Evolutionary conservation across 2,888 invertebrate genomes (phyloP).

Genomic region (Agrenia bidenticulata): DNA sequence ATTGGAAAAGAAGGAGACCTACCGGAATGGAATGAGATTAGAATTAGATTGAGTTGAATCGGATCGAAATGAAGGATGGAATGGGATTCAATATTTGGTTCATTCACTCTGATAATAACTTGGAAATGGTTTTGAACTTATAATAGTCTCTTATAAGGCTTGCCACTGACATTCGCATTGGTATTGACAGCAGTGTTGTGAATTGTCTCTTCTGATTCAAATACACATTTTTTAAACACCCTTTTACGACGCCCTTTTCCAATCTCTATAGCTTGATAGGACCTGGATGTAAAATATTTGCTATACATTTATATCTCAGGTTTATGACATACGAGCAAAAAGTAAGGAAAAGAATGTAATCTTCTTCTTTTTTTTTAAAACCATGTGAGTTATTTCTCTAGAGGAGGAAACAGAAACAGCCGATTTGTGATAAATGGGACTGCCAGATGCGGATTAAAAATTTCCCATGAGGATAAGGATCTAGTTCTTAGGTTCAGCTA

Average conservation of each 20-base stretch:
- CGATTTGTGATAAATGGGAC: conserved; percentile 25
- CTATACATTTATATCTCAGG: no score
- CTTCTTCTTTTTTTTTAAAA: neutral
- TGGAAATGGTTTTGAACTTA: conserved; percentile 4
- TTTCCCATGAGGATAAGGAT: conserved; percentile 41
- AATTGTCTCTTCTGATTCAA: no score
- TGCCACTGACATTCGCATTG: no score
- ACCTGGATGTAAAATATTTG: no score
- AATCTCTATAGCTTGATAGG: no score
- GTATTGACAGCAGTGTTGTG: no score
- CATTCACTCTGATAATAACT: conserved; percentile 10
- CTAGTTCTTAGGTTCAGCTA: no score
- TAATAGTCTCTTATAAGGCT: no score
- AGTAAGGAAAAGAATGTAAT: neutral
- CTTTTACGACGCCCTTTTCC: no score
- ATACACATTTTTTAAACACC: no score
- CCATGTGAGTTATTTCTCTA: conserved; percentile 9
- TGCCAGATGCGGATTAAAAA: conserved; percentile 44
- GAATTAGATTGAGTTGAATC: conserved; percentile 41
- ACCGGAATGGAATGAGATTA: conserved; percentile 43
- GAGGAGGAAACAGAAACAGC: conserved; percentile 16
- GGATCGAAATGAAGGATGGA: conserved; percentile 42
- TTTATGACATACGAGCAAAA: neutral
- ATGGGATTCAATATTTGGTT: conserved; percentile 23
- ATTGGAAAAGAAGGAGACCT: conserved; percentile 20